phyloP scores from a whole-genome alignment of 1,140 invertebrate species.

The Hermetia illucens region DNA sequence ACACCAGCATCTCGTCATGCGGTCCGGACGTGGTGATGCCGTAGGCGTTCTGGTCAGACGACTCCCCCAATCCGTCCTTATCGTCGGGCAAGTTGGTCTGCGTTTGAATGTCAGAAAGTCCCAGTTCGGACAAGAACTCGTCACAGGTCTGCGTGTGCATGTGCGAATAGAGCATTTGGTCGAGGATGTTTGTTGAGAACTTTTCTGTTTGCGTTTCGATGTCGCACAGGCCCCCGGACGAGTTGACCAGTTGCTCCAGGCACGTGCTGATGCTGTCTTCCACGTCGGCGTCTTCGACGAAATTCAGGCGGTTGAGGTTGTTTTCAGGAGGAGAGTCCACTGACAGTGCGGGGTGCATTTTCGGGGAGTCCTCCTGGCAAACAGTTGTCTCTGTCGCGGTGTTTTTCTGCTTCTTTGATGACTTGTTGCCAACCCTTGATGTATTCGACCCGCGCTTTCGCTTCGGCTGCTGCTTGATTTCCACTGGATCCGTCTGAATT shows the following conservation, averaged over 20 bases:
- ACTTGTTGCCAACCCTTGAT: too few species aligned
- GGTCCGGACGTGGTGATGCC: slow-evolving; percentile 8
- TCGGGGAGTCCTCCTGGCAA: background rate
- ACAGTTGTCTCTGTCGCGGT: too few species aligned
- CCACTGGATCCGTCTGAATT: background rate
- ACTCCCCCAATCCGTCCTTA: too few species aligned
- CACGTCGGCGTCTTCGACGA: background rate
- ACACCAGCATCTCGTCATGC: slow-evolving; percentile 26
- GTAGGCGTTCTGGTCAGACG: too few species aligned
- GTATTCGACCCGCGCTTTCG: too few species aligned
- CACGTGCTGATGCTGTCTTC: too few species aligned
- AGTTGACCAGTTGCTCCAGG: background rate
- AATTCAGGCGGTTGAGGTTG: slow-evolving; percentile 1
- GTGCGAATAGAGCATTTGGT: slow-evolving; percentile 36
- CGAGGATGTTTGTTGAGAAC: slow-evolving; percentile 13
- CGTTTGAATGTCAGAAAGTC: slow-evolving; percentile 42
- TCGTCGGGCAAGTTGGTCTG: slow-evolving; percentile 37
- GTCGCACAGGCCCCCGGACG: slow-evolving; percentile 3
- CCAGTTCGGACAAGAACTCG: slow-evolving; percentile 35
- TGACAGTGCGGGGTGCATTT: background rate
- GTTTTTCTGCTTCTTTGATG: slow-evolving; percentile 2
- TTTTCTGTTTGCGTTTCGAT: slow-evolving; percentile 35
- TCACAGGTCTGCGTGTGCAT: slow-evolving; percentile 47
- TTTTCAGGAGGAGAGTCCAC: background rate
- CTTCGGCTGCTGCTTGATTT: too few species aligned